Conservation (phyloP, 2,113 vertebrate species). For the Pycnonotus jocosus region DNA sequence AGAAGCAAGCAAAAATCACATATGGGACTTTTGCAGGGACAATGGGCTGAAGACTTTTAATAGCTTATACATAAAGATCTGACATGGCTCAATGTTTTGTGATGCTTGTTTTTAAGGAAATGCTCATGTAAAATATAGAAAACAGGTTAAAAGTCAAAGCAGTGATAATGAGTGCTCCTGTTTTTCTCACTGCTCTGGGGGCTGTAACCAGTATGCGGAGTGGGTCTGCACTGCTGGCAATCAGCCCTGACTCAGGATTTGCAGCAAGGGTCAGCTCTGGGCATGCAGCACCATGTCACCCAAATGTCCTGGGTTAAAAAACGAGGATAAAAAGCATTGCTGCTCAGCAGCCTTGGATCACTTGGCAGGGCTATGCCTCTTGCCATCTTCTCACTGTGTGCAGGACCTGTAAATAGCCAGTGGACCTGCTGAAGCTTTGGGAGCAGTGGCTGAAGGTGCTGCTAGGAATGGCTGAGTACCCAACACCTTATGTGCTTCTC, state of each 20-base stretch:
- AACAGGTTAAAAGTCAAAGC: not conserved
- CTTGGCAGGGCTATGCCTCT: not conserved
- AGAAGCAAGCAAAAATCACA: not conserved
- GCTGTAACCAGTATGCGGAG: not conserved
- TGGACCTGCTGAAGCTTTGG: rapidly evolving
- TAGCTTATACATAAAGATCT: not conserved
- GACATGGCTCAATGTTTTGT: not conserved
- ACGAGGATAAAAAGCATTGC: not conserved
- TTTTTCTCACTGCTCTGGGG: not conserved
- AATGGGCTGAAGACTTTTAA: not conserved
- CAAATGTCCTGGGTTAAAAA: not conserved
- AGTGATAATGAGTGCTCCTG: not conserved
- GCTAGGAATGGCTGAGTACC: not conserved
- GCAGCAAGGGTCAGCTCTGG: not conserved
- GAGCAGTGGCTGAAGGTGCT: not conserved
- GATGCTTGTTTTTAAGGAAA: not conserved
- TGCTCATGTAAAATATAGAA: not conserved
- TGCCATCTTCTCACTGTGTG: rapidly evolving
- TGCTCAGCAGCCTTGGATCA: not conserved
- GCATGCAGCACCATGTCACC: rapidly evolving
- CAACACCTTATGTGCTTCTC: not conserved
- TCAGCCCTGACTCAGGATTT: not conserved
- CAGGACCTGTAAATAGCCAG: not conserved
- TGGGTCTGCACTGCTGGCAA: rapidly evolving
- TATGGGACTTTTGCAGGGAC: not conserved